These are phyloP conservation scores for Naso thynnoides DNA, from an alignment of 2,797 vertebrate genomes.

Conservation along the genomic window DNA sequence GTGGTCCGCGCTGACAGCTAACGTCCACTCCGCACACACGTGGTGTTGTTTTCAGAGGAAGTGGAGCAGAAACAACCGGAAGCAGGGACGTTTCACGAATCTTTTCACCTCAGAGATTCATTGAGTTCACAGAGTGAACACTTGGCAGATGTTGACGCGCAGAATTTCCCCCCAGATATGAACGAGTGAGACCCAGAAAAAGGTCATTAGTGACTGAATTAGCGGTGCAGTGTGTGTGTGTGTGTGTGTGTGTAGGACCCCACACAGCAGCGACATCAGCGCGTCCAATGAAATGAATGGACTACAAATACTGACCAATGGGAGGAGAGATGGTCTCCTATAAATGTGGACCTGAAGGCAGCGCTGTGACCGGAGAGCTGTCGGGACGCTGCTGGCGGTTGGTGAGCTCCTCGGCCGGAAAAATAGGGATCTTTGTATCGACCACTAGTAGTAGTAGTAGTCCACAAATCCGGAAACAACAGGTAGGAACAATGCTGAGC, in stretches of 20 bases:
- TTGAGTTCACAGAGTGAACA: too few species aligned
- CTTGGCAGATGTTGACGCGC: too few species aligned
- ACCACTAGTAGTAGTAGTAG: constrained; percentile 68
- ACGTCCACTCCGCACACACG: constrained; percentile 52
- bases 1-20: not conserved
- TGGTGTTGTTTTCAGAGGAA: constrained; percentile 76
- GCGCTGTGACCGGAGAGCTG: constrained; percentile 42
- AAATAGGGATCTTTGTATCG: constrained; percentile 85
- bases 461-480: constrained; percentile 63
- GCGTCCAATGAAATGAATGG: constrained; percentile 92
- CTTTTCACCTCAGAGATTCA: too few species aligned
- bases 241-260: constrained; percentile 1
- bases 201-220: too few species aligned
- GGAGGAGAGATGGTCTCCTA: constrained; percentile 53
- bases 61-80: constrained; percentile 34
- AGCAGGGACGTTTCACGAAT: not conserved
- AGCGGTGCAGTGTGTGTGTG: not conserved
- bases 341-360: constrained; percentile 77
- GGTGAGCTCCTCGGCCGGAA: constrained; percentile 27
- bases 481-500: constrained; percentile 62
- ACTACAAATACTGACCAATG: constrained; percentile 90
- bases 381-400: constrained; percentile 40
- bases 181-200: too few species aligned
- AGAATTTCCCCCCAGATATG: too few species aligned
- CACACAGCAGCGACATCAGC: not conserved